Conservation (phyloP, 1,140 invertebrate genomes). For the Heliconius melpomene region DNA sequence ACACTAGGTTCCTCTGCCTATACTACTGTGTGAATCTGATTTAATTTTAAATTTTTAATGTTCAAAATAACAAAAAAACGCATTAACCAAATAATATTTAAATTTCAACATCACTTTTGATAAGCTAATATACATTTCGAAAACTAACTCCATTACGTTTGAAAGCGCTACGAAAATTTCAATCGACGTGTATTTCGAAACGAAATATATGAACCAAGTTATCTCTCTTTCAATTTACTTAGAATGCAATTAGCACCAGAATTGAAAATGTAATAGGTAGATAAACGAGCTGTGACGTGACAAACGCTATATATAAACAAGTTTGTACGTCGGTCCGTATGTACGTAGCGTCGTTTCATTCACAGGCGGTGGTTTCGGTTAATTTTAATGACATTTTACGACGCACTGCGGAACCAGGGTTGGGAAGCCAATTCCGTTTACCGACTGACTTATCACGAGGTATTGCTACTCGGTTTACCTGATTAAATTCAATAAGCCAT, state of each 20-base stretch:
- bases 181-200: not conserved
- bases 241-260: constrained; percentile 17
- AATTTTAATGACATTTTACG: constrained; percentile 67
- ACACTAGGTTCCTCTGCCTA: no score
- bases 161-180: not conserved
- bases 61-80: not conserved
- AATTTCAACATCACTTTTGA: not conserved
- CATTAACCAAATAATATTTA: not conserved
- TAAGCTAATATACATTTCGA: not conserved
- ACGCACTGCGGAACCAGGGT: constrained; percentile 57
- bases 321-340: constrained; percentile 29
- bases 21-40: no score
- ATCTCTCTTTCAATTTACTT: constrained; percentile 13
- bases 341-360: constrained; percentile 52
- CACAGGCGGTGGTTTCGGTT: constrained; percentile 58
- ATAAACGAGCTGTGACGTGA: constrained; percentile 49
- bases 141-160: not conserved
- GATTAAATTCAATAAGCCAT: constrained; percentile 36
- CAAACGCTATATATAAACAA: constrained; percentile 52
- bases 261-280: constrained; percentile 36
- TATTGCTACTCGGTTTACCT: constrained; percentile 37
- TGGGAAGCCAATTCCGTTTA: constrained; percentile 23
- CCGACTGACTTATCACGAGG: constrained; percentile 41
- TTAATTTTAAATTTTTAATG: no score
- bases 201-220: not conserved